Percentiles rank a stretch among this genome's conserved stretches.
These are phyloP conservation scores for Helleia helle DNA, from an alignment of 2,888 invertebrate species.

Conservation along the genomic window DNA sequence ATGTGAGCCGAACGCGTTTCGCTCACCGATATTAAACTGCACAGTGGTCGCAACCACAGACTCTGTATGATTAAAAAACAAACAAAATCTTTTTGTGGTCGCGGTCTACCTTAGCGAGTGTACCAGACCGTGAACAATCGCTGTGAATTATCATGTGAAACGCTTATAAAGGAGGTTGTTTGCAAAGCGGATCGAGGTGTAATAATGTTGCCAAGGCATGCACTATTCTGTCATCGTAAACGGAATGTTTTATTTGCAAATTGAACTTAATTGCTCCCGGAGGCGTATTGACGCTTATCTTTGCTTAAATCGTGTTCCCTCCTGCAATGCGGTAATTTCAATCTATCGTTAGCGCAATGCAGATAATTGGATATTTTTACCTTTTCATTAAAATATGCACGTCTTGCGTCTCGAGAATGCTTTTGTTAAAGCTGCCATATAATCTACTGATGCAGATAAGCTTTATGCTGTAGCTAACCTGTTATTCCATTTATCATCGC, in stretches of 20 bases:
- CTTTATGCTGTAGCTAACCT: not conserved
- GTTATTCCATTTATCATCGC: too few species aligned
- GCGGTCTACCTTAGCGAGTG: slow-evolving; percentile 62
- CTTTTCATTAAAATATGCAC: slow-evolving; percentile 9
- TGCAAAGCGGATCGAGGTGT: slow-evolving; percentile 53
- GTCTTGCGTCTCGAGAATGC: not conserved
- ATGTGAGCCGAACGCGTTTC: slow-evolving; percentile 47
- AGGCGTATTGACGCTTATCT: slow-evolving; percentile 28
- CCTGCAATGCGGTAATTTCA: slow-evolving; percentile 14
- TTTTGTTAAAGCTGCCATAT: slow-evolving; percentile 3
- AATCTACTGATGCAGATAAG: slow-evolving; percentile 1
- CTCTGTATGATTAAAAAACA: slow-evolving; percentile 53
- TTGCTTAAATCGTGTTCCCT: slow-evolving; percentile 21
- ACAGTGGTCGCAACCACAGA: slow-evolving; percentile 49
- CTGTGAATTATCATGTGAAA: slow-evolving; percentile 64
- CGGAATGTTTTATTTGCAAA: slow-evolving; percentile 49
- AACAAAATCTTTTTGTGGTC: slow-evolving; percentile 67
- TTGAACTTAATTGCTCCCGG: slow-evolving; percentile 39
- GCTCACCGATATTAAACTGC: slow-evolving; percentile 43
- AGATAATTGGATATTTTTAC: slow-evolving; percentile 17
- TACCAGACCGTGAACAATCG: slow-evolving; percentile 70
- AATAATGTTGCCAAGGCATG: slow-evolving; percentile 42
- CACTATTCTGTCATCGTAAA: slow-evolving; percentile 40
- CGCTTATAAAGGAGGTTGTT: slow-evolving; percentile 60
- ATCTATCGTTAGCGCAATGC: slow-evolving; percentile 10